phyloP scores from a whole-genome alignment of 2,888 invertebrate genomes.

The Ecliptopera silaceata region DNA sequence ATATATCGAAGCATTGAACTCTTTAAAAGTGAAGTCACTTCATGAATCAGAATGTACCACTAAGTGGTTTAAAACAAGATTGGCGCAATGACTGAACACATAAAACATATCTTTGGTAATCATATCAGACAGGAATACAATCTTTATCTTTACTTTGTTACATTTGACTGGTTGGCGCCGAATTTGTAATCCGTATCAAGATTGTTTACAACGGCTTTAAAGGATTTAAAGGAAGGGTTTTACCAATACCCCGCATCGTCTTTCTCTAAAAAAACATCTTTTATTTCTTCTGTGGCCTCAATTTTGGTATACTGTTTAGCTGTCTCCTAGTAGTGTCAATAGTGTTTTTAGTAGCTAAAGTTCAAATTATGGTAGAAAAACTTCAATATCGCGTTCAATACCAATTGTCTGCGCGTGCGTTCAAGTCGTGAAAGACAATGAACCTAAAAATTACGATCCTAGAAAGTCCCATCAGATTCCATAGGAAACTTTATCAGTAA shows the following conservation, averaged over 20 bases:
- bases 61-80: background rate
- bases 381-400: no score
- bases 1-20: background rate
- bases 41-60: background rate
- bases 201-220: slow-evolving; percentile 27
- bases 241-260: no score
- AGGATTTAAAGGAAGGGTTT: slow-evolving; percentile 20
- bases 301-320: no score
- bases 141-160: slow-evolving; percentile 39
- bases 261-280: no score
- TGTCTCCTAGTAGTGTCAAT: no score
- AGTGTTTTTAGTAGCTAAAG: no score
- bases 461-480: background rate
- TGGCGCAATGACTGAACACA: background rate
- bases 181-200: slow-evolving; percentile 40
- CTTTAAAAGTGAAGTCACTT: background rate
- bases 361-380: no score
- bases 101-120: slow-evolving; percentile 6
- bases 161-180: slow-evolving; percentile 63
- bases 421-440: no score
- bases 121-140: slow-evolving; percentile 26
- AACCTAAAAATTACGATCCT: background rate
- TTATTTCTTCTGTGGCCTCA: no score
- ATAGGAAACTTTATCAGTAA: background rate
- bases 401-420: no score